Conservation (phyloP, 53 echinoderm and acorn worm species). For the Patiria pectinifera region DNA sequence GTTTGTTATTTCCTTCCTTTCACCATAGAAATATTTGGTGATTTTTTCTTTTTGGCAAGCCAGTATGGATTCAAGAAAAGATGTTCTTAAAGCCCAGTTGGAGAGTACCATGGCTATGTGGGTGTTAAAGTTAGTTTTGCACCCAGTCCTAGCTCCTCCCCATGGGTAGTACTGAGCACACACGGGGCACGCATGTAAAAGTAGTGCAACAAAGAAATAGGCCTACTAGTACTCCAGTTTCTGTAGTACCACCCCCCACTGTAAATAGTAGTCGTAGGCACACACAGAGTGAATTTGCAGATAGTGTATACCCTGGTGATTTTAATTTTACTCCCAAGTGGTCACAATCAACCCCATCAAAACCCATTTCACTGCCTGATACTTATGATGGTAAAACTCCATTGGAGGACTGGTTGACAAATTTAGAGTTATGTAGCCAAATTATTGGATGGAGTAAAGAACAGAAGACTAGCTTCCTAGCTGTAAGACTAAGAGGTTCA, state of each 20-base stretch:
- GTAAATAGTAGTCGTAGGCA: no score
- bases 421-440: constrained; percentile 21
- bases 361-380: neutral
- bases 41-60: no score
- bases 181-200: no score
- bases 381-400: neutral
- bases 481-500: constrained; percentile 24
- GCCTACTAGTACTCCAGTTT: neutral
- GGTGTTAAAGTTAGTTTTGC: neutral
- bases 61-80: no score
- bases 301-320: neutral
- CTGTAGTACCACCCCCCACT: no score
- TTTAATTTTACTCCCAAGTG: neutral
- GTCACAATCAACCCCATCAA: neutral
- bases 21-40: no score
- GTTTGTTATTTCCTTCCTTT: no score
- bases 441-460: constrained; percentile 22
- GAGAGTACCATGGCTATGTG: neutral
- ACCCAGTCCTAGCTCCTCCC: no score
- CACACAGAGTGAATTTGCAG: neutral
- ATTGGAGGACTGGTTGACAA: neutral
- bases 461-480: neutral
- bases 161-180: no score
- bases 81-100: neutral
- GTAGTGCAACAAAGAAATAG: neutral